Base-by-base conservation (phyloP, 2,113 vertebrate species). In the Microcebus tavaratra region DNA sequence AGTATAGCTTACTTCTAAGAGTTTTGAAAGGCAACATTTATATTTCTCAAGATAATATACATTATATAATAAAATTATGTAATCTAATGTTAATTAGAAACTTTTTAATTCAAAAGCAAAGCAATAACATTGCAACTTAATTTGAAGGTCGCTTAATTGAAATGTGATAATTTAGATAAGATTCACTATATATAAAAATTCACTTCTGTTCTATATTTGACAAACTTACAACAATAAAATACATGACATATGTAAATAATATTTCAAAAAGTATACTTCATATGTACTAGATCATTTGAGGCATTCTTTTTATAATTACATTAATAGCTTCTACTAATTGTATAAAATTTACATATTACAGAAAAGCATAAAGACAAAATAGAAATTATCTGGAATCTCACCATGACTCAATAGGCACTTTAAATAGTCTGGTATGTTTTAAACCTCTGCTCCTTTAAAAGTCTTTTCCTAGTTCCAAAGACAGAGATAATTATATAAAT, bases 41-140 rank as follows among this genome's bases (percentile, higher is more conserved):
- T 67, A 68, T 25, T 45, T 95, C 25, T 63, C 5, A 89, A 93
- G 96, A 81, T 68, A 91, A 29, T 61, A 27, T 29, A 55, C 42
- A 70, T 39, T 65, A 36, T n/a, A 29, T 34, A 12, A 70, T 11
- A 34, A 36, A 87, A 70, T 92, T 65, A 42, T 55, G 20, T 68
- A 53, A 55, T 73, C 31, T 76, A 57, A 88, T 68, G 55, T 70
- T 36, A 89, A 59, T 3, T 88, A 21, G 34, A 29, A 95, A 65
- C 4, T n/a, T 82, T 96, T 92, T 72, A 84, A 36, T 81, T 90
- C 14, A 68, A 90, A 88, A 91, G 2, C 9, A 13, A 98, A 94
- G 3, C 12, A 70, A 55, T 80, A 70, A n/a, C 75, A 96, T 55
- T 91, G 7, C 20, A 78, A 73, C 17, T 73, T 39, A 80, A 42